These are phyloP conservation scores for Henricia sp. DNA, from an alignment of 53 echinoderm and acorn worm genomes.

Conservation along the genomic window DNA sequence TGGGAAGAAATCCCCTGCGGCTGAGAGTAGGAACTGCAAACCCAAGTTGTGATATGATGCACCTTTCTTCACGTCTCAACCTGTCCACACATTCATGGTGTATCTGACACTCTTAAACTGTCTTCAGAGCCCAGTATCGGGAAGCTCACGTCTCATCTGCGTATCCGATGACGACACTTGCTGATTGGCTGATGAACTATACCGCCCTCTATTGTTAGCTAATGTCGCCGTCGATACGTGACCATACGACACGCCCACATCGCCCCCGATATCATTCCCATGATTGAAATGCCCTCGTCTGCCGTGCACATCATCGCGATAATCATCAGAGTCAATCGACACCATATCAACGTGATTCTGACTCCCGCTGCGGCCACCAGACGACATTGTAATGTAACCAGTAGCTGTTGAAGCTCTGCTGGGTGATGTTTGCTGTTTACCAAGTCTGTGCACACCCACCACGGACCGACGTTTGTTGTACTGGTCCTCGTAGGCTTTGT, in stretches of 20 bases:
- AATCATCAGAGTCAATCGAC: conserved; percentile 45
- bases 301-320: conserved; percentile 16
- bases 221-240: conserved; percentile 31
- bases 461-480: conserved; percentile 14
- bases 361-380: background rate
- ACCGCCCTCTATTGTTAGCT: background rate
- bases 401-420: conserved; percentile 44
- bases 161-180: background rate
- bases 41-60: too few relatives aligned
- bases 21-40: too few relatives aligned
- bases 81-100: too few relatives aligned
- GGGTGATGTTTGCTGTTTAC: conserved; percentile 30
- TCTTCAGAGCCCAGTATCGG: conserved; percentile 35
- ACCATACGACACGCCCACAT: conserved; percentile 13
- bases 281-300: conserved; percentile 18
- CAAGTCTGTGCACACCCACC: conserved; percentile 15
- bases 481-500: conserved; percentile 73
- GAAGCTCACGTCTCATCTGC: conserved; percentile 30
- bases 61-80: too few relatives aligned
- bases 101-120: background rate
- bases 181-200: background rate
- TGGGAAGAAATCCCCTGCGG: too few relatives aligned
- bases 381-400: conserved; percentile 49
- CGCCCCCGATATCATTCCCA: conserved; percentile 22
- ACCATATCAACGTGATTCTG: conserved; percentile 30